Conservation (phyloP, 2,113 vertebrate species). For the Neopipo cinnamomea region DNA sequence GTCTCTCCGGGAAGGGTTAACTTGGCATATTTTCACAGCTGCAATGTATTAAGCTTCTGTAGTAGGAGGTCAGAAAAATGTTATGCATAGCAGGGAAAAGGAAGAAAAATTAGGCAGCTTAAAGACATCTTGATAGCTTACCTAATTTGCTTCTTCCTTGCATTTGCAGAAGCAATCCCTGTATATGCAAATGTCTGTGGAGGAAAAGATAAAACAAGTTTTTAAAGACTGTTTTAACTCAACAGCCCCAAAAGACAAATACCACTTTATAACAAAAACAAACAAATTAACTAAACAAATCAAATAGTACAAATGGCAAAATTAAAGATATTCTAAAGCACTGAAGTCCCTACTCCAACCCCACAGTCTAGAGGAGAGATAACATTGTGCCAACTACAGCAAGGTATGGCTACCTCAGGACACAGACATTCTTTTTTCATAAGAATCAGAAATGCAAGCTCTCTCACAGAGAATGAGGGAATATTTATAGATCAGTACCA, state of each 20-base stretch:
- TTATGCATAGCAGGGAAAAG: neutral
- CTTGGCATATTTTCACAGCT: neutral
- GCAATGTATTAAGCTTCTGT: neutral
- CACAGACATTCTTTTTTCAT: neutral
- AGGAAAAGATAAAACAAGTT: neutral
- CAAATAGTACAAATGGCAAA: neutral
- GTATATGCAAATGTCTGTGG: neutral
- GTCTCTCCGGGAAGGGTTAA: neutral
- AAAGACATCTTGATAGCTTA: neutral
- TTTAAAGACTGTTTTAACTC: neutral
- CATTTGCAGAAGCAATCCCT: neutral
- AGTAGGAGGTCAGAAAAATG: neutral
- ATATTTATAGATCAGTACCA: neutral
- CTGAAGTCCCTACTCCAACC: neutral
- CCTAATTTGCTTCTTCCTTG: neutral
- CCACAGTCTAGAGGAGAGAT: neutral
- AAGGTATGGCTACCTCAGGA: neutral
- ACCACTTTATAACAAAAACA: neutral
- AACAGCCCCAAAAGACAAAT: neutral
- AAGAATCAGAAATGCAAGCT: neutral
- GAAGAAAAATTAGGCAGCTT: neutral
- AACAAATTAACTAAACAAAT: neutral
- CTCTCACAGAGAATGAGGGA: neutral
- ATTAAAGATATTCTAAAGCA: neutral
- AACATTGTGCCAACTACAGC: neutral